These are phyloP conservation scores for Hartigia nigra DNA, from an alignment of 2,888 invertebrate species.

Conservation along the genomic window DNA sequence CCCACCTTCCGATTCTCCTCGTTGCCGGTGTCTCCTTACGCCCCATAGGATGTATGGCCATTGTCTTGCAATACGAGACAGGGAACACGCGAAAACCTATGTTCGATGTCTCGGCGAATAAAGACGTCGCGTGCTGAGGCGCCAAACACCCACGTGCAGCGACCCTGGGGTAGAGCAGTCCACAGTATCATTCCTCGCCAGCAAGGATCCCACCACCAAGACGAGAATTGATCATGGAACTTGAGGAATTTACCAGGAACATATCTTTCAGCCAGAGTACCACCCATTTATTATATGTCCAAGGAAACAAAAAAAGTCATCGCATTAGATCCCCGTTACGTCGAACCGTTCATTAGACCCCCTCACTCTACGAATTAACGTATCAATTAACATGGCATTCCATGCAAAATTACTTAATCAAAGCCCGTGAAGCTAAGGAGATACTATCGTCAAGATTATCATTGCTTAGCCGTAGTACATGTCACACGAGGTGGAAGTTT, in stretches of 20 bases:
- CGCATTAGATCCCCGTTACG: background rate
- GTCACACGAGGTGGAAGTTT: background rate
- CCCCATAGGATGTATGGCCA: constrained; percentile 23
- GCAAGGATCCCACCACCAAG: background rate
- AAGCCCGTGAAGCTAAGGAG: constrained; percentile 27
- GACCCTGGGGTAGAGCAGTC: constrained; percentile 23
- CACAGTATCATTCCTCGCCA: constrained; percentile 4
- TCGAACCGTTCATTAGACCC: constrained; percentile 4
- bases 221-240: constrained; percentile 22
- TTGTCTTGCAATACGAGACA: constrained; percentile 46
- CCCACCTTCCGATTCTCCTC: constrained; percentile 7
- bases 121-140: constrained; percentile 55
- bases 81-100: constrained; percentile 52
- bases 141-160: constrained; percentile 50
- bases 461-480: background rate
- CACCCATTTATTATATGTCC: background rate
- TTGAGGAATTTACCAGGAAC: constrained; percentile 24
- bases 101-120: constrained; percentile 53
- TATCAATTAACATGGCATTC: constrained; percentile 48
- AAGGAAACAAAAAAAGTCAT: background rate
- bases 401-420: constrained; percentile 42
- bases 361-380: constrained; percentile 36
- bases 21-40: constrained; percentile 2
- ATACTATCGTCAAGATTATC: constrained; percentile 28
- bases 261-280: constrained; percentile 9